Conservation (phyloP, 2,113 vertebrate genomes). For the Lycaon pictus region DNA sequence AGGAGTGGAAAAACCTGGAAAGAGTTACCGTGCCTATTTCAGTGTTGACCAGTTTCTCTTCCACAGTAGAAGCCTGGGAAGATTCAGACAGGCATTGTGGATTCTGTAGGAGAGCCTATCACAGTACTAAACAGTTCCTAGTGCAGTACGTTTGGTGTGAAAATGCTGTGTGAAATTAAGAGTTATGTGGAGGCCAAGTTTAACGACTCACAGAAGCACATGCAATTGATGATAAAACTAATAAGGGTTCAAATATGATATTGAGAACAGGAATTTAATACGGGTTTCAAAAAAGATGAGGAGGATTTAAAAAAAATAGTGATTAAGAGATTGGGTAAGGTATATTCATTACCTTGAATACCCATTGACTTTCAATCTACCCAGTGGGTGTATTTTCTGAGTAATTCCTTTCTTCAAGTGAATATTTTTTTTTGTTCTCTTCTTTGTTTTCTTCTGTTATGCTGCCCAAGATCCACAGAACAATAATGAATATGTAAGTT, state of each 20-base stretch:
- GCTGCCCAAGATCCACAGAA: background rate
- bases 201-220: background rate
- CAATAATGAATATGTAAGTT: background rate
- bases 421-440: background rate
- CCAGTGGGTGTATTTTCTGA: background rate
- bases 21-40: background rate
- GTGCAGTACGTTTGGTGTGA: background rate
- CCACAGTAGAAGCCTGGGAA: background rate
- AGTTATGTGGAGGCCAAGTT: background rate
- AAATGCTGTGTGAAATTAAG: background rate
- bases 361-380: background rate
- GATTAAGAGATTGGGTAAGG: background rate
- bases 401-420: background rate
- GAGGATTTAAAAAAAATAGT: background rate
- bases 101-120: background rate
- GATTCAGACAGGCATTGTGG: background rate
- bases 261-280: background rate
- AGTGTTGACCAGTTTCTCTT: background rate
- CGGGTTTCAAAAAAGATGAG: background rate
- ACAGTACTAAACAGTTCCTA: accelerated
- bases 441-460: background rate
- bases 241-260: background rate
- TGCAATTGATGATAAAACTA: background rate
- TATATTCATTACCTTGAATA: background rate
- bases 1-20: background rate